Evolutionary conservation across 1,140 invertebrate species (phyloP).

Genomic region (Trichoplusia ni): DNA sequence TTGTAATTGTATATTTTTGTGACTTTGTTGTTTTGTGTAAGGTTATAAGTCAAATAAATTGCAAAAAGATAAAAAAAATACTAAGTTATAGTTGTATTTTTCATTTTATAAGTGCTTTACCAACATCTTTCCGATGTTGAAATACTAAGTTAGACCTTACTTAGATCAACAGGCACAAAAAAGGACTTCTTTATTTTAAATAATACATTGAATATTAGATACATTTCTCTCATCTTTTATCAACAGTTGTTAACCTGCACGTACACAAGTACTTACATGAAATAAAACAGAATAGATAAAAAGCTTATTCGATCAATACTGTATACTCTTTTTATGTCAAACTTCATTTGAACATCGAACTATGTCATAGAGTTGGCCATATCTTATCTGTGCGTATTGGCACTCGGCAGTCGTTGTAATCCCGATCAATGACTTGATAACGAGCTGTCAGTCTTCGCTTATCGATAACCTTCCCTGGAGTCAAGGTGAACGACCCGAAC

Average conservation of each 20-base stretch:
- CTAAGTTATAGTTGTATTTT: too few relatives aligned
- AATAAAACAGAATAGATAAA: background rate
- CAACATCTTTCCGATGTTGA: too few relatives aligned
- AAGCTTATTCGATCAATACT: background rate
- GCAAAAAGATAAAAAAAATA: background rate
- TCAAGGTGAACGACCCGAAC: constrained; percentile 22
- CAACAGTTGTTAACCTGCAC: too few relatives aligned
- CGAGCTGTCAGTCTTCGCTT: constrained; percentile 12
- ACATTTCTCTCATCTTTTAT: too few relatives aligned
- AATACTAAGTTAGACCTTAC: too few relatives aligned
- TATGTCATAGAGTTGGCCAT: background rate
- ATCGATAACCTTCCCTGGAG: constrained; percentile 29
- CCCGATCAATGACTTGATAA: constrained; percentile 27
- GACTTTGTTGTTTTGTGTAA: background rate
- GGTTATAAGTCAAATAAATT: background rate
- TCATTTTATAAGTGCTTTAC: too few relatives aligned
- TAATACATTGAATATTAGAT: too few relatives aligned
- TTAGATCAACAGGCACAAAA: too few relatives aligned
- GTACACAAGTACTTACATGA: background rate
- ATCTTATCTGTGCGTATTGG: constrained; percentile 1
- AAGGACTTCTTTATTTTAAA: too few relatives aligned
- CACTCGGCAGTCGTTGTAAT: constrained; percentile 27
- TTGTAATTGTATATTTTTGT: background rate
- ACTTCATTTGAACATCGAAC: background rate
- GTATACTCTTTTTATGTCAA: too few relatives aligned